Base-by-base conservation (phyloP, 2,888 invertebrate genomes). In the Volucella inflata region DNA sequence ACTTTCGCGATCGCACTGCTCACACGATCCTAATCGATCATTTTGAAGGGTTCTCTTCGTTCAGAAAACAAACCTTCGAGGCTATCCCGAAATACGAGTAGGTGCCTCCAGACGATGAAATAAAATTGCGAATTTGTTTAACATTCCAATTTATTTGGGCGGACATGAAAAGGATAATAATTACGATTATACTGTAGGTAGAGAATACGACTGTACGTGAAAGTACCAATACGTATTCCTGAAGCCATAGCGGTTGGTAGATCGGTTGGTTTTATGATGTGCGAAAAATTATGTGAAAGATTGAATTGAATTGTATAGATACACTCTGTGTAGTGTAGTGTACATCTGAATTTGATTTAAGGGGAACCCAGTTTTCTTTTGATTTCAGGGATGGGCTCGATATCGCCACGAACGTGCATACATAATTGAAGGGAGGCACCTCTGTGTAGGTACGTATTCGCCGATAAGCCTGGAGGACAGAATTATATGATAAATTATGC, bases 401-500 rank as follows among this genome's bases (percentile, higher is more conserved):
- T 30, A 30, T 30, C 55, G 38, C 64, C 64, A 78, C 55, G 84
- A 76, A 71, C 76, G 68, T 77, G 64, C 72, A 81, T 77, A 59
- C 72, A 81, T 81, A 85, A 85, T 81, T 77, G 85, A 85, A 81
- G 76, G 76, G 68, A 85, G 76, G 81, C 77, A 65, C 68, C 68
- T 44, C 38, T n/a, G 44, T 9, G 36, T 40, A 60, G 60, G 60
- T 30, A 36, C 44, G 53, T 16, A n/a, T 46, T 16, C 55, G 38
- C 30, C 53, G 77, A 46, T 57, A 81, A 68, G 76, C 62, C 85
- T 62, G n/a, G 53, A 50, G 76, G 81, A 75, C 65, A 57, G 81
- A 85, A 77, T 81, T 85, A 81, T 81, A 81, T 85, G 85, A 85
- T 81, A 85, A 81, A 76, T 85, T 85, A 85, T 85, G 81, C 76